A percentile compares a stretch with the other conserved stretches of the same genome.
Evolutionary conservation across 37 sponge, comb jelly and placozoan species (phyloP).

Genomic region (Chondrilla cf. caribensis): DNA sequence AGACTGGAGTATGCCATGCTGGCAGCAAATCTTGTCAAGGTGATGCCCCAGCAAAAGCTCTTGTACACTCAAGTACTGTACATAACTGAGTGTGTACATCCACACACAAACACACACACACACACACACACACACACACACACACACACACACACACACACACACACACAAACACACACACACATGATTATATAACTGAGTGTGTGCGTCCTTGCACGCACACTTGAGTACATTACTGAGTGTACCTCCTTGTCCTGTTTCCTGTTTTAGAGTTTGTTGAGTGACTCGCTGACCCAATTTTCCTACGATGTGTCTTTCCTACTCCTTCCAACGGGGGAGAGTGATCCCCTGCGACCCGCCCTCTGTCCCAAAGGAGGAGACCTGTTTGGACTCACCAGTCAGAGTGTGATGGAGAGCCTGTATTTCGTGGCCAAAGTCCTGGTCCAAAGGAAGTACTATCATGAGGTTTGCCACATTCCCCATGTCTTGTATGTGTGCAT

Average conservation of each 20-base stretch:
- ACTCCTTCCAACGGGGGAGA: not conserved
- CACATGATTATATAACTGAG: too few relatives aligned
- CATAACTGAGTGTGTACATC: too few relatives aligned
- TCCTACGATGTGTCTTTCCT: not conserved
- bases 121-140: too few relatives aligned
- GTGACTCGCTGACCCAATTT: not conserved
- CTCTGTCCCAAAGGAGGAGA: not conserved
- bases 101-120: too few relatives aligned
- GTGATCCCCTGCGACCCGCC: too few relatives aligned
- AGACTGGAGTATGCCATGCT: conserved; percentile 55
- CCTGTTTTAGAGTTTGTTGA: not conserved
- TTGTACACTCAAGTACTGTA: too few relatives aligned
- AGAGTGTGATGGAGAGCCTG: not conserved
- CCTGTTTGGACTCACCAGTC: not conserved
- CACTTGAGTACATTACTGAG: too few relatives aligned
- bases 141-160: too few relatives aligned
- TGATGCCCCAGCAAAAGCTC: too few relatives aligned
- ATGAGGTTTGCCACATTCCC: not conserved
- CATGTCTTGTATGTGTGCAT: too few relatives aligned
- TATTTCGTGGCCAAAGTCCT: not conserved
- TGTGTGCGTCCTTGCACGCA: too few relatives aligned
- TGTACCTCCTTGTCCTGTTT: not conserved
- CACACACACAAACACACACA: too few relatives aligned
- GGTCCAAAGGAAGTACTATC: not conserved
- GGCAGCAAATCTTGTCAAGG: conserved; percentile 61